Conservation (phyloP, 2,888 invertebrate species). For the Megamerina dolium region DNA sequence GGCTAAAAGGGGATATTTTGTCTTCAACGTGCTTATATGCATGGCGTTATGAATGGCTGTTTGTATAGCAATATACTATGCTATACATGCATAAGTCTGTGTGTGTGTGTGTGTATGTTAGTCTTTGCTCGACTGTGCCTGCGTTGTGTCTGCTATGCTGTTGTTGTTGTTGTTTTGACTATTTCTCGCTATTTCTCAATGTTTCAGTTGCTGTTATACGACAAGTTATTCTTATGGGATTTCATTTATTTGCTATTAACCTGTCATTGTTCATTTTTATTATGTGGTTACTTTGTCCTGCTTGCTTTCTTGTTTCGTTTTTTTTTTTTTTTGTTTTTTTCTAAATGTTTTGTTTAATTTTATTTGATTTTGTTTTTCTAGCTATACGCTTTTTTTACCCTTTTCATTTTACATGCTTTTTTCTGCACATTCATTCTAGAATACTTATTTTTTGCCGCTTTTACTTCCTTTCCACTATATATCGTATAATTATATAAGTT, state of each 20-base stretch:
- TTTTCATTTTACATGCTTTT: too few species aligned
- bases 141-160: constrained; percentile 3
- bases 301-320: constrained; percentile 1
- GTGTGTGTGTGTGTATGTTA: constrained; percentile 7
- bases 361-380: constrained; percentile 4
- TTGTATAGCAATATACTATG: too few species aligned
- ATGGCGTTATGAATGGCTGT: too few species aligned
- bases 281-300: constrained; percentile 17
- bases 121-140: constrained; percentile 7
- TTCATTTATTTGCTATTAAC: constrained; percentile 48
- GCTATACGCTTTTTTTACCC: too few species aligned
- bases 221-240: constrained; percentile 34
- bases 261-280: constrained; percentile 47
- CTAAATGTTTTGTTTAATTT: constrained; percentile 27
- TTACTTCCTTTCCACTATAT: too few species aligned
- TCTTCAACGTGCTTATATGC: constrained; percentile 6
- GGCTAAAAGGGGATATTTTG: constrained; percentile 31
- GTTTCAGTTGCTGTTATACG: constrained; percentile 5
- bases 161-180: constrained; percentile 8
- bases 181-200: constrained; percentile 8
- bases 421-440: too few species aligned
- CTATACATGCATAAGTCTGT: too few species aligned
- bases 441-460: too few species aligned
- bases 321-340: constrained; percentile 19
- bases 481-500: too few species aligned